Percentiles rank a stretch among this genome's conserved stretches.
phyloP scores from a whole-genome alignment of 1,140 invertebrate species.

The Pantala flavescens region DNA sequence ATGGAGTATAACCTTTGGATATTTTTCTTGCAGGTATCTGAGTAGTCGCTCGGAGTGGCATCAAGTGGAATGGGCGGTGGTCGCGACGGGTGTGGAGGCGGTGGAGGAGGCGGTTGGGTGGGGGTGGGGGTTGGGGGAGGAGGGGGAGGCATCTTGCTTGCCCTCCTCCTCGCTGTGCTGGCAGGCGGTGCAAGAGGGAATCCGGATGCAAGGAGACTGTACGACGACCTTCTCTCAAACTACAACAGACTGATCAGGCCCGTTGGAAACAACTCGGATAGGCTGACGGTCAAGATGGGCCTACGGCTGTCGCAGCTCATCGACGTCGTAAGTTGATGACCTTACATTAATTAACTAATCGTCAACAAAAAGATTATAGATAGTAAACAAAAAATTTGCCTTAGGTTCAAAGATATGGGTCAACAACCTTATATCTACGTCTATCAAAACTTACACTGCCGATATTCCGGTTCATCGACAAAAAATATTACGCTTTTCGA shows the following conservation, averaged over 20 bases:
- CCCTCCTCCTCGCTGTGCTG: conserved; percentile 33
- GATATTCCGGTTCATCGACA: too few relatives aligned
- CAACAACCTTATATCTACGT: too few relatives aligned
- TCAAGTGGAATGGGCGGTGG: background rate
- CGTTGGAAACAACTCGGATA: conserved; percentile 91
- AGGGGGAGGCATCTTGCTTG: conserved; percentile 16
- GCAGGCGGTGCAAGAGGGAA: conserved; percentile 49
- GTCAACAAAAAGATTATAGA: conserved; percentile 1
- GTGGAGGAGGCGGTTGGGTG: conserved; percentile 17
- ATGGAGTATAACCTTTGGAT: background rate
- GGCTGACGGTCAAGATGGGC: conserved; percentile 92
- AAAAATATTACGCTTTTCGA: too few relatives aligned
- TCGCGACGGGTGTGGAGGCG: conserved; percentile 18
- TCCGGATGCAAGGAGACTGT: conserved; percentile 85
- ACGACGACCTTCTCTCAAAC: conserved; percentile 89
- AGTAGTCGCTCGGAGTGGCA: conserved; percentile 16
- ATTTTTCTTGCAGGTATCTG: background rate
- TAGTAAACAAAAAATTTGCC: background rate
- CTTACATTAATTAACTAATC: too few relatives aligned
- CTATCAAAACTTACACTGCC: too few relatives aligned
- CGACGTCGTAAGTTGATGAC: conserved; percentile 79
- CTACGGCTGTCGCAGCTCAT: conserved; percentile 93
- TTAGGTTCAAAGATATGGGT: too few relatives aligned
- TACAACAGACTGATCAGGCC: conserved; percentile 97
- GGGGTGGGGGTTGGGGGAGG: conserved; percentile 2